Conservation (phyloP, 2,888 invertebrate genomes). For the Drosophila paramelanica region DNA sequence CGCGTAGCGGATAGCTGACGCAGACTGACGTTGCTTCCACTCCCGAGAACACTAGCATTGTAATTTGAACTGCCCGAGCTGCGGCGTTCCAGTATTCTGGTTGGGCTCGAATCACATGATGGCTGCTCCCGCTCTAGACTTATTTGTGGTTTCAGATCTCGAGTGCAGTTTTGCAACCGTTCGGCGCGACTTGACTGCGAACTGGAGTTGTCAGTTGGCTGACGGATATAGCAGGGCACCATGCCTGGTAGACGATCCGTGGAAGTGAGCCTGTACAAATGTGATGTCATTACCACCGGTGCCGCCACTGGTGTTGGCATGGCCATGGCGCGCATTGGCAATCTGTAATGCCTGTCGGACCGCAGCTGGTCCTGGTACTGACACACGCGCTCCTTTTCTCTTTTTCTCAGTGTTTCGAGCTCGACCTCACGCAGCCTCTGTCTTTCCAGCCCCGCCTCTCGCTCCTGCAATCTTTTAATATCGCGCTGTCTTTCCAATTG, state of each 20-base stretch:
- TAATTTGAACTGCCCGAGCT: constrained; percentile 46
- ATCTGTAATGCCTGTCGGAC: constrained; percentile 6
- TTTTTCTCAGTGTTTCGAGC: constrained; percentile 17
- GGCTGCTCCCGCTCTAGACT: neutral
- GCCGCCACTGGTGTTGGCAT: constrained; percentile 1
- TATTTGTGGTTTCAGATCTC: constrained; percentile 14
- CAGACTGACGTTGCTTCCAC: constrained; percentile 12
- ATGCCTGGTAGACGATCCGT: constrained; percentile 69
- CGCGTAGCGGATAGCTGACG: constrained; percentile 8
- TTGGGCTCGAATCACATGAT: neutral
- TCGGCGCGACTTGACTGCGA: constrained; percentile 11
- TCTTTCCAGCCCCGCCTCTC: constrained; percentile 37
- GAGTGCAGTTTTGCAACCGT: constrained; percentile 15
- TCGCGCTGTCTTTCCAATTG: constrained; percentile 45
- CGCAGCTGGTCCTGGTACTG: constrained; percentile 18
- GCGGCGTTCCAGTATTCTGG: constrained; percentile 16
- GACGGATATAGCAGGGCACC: constrained; percentile 38
- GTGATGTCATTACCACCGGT: constrained; percentile 35
- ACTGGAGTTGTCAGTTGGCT: neutral
- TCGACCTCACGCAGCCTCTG: constrained; percentile 24
- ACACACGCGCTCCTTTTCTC: constrained; percentile 26
- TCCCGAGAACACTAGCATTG: constrained; percentile 28
- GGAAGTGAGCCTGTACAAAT: constrained; percentile 32
- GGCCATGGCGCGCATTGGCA: constrained; percentile 29
- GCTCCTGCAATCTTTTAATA: constrained; percentile 28